Base-by-base conservation (phyloP, 2,888 invertebrate genomes). In the Drosophila limbata region DNA sequence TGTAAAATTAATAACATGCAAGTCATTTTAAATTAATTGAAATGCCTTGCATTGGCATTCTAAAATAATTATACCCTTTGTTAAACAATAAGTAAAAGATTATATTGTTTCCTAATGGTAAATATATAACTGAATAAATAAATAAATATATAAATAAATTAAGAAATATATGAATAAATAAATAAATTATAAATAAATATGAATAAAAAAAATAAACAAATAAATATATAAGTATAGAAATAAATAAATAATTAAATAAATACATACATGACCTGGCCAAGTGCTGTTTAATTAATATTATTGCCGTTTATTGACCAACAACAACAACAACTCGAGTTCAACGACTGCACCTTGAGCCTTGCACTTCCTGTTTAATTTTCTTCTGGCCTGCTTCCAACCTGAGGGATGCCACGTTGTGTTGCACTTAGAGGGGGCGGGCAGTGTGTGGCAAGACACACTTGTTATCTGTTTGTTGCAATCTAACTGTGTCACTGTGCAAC, bases 271-370 rank as follows among this genome's bases (percentile, higher is more conserved):
- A 3, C 11, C 19, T 11, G 19, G 13, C 44, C 42, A 57, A 61
- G 44, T 69, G 64, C 60, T 47, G 10, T 13, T 44, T 82, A 75
- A 87, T 84, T 84, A 75, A 84, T 87, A 77, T 81, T 67, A 72
- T 84, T 75, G 67, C 8, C 57, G 45, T 61, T 82, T 59, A 40
- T 50, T 51, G 28, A 44, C 9, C 11, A 33, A 25, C 19, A 19
- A n/a, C 15, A 47, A 9, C 11, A 33, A 25, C 19, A 19, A n/a
- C n/a, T 28, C 9, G 66, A 88, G 72, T 84, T 84, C 83, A 85
- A 51, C 59, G 71, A 71, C 72, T 67, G 77, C 88, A 89, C 88
- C 85, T 84, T 86, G 88, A 76, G 86, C 81, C 86, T 80, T 82
- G 85, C 79, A 87, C 82, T 89, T 84, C 84, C 89, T 79, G 82